Evolutionary conservation across 2,888 invertebrate genomes (phyloP).

Genomic region (Caenorhabditis virilis): DNA sequence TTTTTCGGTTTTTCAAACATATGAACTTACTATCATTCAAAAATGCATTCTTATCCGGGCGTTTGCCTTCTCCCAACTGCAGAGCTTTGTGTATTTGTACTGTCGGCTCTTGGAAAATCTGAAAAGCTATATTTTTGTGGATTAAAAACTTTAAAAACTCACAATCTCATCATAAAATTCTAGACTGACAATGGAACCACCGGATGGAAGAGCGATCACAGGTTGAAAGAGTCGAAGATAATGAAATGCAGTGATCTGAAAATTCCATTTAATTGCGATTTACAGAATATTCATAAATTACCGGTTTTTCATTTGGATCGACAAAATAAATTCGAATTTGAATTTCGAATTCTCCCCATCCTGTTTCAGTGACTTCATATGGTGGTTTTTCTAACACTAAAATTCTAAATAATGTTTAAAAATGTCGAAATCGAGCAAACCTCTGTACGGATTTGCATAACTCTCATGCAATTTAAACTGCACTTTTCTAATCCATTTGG

Average conservation of each 20-base stretch:
- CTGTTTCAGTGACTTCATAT: constrained; percentile 95
- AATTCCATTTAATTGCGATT: not conserved
- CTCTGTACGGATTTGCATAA: constrained; percentile 87
- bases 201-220: constrained; percentile 40
- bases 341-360: constrained; percentile 99
- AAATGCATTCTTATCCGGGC: constrained; percentile 43
- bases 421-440: constrained; percentile 32
- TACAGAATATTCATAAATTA: constrained; percentile 68
- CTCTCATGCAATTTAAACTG: constrained; percentile 91
- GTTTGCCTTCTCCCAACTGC: constrained; percentile 32
- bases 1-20: not conserved
- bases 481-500: constrained; percentile 60
- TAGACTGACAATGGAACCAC: constrained; percentile 48
- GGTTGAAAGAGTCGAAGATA: constrained; percentile 61
- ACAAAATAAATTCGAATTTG: constrained; percentile 95
- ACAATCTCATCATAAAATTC: constrained; percentile 64
- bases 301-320: constrained; percentile 91
- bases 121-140: constrained; percentile 2
- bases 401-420: constrained; percentile 18
- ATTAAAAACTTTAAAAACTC: constrained; percentile 6
- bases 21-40: constrained; percentile 49
- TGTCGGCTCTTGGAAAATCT: constrained; percentile 60
- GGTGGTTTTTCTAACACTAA: constrained; percentile 88
- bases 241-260: constrained; percentile 55
- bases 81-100: constrained; percentile 47